Percentiles rank a stretch among this genome's conserved stretches.
Conservation (phyloP, 2,797 vertebrate genomes). For the Sphenopsis melanotis region DNA sequence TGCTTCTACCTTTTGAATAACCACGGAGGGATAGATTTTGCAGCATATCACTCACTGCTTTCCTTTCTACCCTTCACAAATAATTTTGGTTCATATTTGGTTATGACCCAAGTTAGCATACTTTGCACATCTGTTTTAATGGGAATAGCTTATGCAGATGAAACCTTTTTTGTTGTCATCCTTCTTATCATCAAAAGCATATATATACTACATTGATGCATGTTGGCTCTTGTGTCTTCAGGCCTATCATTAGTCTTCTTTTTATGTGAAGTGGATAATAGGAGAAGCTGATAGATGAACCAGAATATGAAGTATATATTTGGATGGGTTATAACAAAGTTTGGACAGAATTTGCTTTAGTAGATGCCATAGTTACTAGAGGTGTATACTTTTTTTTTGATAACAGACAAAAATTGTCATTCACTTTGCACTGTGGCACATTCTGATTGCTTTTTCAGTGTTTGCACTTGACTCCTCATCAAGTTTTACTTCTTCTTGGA, state of each 20-base stretch:
- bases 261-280: not conserved
- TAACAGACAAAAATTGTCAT: not conserved
- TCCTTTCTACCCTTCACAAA: not conserved
- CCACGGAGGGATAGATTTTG: not conserved
- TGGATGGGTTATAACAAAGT: not conserved
- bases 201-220: not conserved
- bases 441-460: not conserved
- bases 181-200: conserved; percentile 2
- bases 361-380: not conserved
- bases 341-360: not conserved
- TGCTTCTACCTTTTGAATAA: not conserved
- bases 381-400: not conserved
- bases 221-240: not conserved
- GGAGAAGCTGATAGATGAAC: not conserved
- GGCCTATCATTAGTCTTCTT: not conserved
- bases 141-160: not conserved
- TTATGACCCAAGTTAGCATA: not conserved
- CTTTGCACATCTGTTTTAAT: not conserved
- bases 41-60: not conserved
- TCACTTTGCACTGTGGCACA: not conserved
- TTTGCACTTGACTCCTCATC: not conserved
- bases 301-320: not conserved
- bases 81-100: not conserved
- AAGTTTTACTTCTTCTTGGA: not conserved
- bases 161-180: not conserved